Base-by-base conservation (phyloP, 2,113 vertebrate genomes). In the Hippocampus barbouri region DNA sequence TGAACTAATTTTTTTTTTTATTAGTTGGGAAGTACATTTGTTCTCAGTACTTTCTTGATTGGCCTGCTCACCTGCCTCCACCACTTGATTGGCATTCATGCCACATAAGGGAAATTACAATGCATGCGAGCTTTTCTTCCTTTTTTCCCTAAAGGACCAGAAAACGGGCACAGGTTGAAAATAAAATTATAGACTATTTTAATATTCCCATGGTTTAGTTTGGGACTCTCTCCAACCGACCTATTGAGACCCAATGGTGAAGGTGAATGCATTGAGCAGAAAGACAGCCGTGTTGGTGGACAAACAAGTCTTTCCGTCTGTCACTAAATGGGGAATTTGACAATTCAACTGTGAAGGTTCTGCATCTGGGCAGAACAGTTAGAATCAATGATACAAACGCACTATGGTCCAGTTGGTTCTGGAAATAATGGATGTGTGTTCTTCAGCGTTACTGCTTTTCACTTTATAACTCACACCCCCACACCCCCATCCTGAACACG, bases 321-420 rank as follows among this genome's bases (percentile, higher is more conserved):
- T 74, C 66, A 69, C 66, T 15, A 59, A 69, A 27, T 40, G 23
- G 62, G 16, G 62, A 63, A 15, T 51, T 49, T 49, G 51, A 53
- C 7, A 21, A 53, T 60, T 60, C 4, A 60, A 15, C 56, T 60
- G 57, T 60, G 25, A 30, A 61, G 27, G 27, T 66, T 69, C n/a
- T 6, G 18, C 34, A 7, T 40, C 11, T 18, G 38, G 49, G n/a
- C 15, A 34, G 41, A 68, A 67, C 65, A 16, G 60, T 51, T 25
- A 38, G 54, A 84, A 85, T 88, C 84, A 77, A 80, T 86, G 77
- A 72, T 38, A 59, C 45, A 72, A 88, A 71, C 68, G 34, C 65
- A 59, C 82, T 83, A 72, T 70, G 77, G 76, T 83, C 77, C 60
- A 76, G 51, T 72, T 53, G 16, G 73, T 73, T 78, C 51, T 78